A percentile compares a stretch with the other conserved stretches of the same genome.
Conservation (phyloP, 1,140 invertebrate genomes). For the Bombus haemorrhoidalis region DNA sequence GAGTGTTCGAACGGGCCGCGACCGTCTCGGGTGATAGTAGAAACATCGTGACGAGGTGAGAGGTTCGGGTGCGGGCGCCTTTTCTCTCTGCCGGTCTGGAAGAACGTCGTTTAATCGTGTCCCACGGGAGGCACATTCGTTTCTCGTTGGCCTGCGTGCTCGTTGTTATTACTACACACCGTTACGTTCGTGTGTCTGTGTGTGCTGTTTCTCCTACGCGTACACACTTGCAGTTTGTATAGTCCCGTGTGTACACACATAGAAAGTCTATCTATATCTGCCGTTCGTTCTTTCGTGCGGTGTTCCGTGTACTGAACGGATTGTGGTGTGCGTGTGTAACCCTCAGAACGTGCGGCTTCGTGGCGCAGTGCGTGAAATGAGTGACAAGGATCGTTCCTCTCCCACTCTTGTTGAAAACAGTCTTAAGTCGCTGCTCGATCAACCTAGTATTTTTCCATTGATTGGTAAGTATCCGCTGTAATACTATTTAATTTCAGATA, state of each 20-base stretch:
- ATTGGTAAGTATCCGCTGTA: constrained; percentile 86
- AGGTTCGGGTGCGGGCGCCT: constrained; percentile 74
- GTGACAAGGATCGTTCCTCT: constrained; percentile 90
- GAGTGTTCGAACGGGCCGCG: constrained; percentile 66
- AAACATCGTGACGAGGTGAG: constrained; percentile 68
- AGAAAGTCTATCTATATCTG: constrained; percentile 30
- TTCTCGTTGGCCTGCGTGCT: background rate
- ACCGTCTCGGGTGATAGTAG: constrained; percentile 65
- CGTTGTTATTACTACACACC: constrained; percentile 26
- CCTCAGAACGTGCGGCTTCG: constrained; percentile 61
- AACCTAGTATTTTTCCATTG: constrained; percentile 89
- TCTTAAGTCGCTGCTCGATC: constrained; percentile 89
- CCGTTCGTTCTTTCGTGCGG: constrained; percentile 34
- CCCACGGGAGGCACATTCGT: constrained; percentile 49
- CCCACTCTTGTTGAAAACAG: constrained; percentile 90
- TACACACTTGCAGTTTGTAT: constrained; percentile 10
- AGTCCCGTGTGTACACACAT: constrained; percentile 11
- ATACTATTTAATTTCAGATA: background rate
- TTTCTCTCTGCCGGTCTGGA: constrained; percentile 63
- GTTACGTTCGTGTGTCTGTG: constrained; percentile 22
- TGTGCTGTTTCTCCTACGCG: constrained; percentile 25
- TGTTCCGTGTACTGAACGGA: constrained; percentile 47
- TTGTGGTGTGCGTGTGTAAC: constrained; percentile 61
- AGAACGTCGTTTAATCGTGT: constrained; percentile 58
- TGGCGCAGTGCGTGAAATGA: constrained; percentile 85